Percentiles rank a stretch among this genome's conserved stretches.
Conservation (phyloP, 2,888 invertebrate species). For the Epirrita christyi region DNA sequence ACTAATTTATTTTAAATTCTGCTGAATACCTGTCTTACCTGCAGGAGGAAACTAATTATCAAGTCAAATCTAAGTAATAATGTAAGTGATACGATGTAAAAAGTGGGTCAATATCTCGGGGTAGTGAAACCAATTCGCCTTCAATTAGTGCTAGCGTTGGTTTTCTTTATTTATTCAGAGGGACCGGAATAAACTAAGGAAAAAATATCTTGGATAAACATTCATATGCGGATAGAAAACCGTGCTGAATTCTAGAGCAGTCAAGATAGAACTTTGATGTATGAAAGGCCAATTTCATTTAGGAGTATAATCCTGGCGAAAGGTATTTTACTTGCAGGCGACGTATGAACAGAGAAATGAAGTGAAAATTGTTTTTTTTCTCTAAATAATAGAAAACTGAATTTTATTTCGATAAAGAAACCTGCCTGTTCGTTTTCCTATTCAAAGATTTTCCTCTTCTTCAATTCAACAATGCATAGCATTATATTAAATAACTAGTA, state of each 20-base stretch:
- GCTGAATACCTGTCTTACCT: background rate
- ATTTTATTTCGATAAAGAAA: slow-evolving; percentile 12
- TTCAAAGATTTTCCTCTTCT: background rate
- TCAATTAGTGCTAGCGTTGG: slow-evolving; percentile 66
- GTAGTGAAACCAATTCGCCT: slow-evolving; percentile 55
- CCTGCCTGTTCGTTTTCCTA: slow-evolving; percentile 1
- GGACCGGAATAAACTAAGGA: slow-evolving; percentile 61
- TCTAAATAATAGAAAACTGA: slow-evolving; percentile 13
- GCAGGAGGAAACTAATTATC: slow-evolving; percentile 47
- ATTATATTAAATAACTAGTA: too few species aligned
- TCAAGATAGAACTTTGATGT: slow-evolving; percentile 47
- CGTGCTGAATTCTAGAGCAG: slow-evolving; percentile 49
- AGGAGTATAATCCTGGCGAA: slow-evolving; percentile 11
- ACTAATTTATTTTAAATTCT: slow-evolving; percentile 1
- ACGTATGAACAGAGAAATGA: slow-evolving; percentile 6
- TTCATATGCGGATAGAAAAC: slow-evolving; percentile 57
- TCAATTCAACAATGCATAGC: too few species aligned
- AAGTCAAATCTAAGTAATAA: slow-evolving; percentile 54
- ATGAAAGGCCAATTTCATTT: slow-evolving; percentile 37
- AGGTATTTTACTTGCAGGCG: slow-evolving; percentile 17
- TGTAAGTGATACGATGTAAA: slow-evolving; percentile 51
- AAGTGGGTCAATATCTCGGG: slow-evolving; percentile 45
- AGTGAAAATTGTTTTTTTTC: slow-evolving; percentile 5
- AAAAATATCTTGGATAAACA: slow-evolving; percentile 63
- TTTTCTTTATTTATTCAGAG: slow-evolving; percentile 68